phyloP scores from a whole-genome alignment of 2,888 invertebrate genomes.

The Calameuta filiformis region DNA sequence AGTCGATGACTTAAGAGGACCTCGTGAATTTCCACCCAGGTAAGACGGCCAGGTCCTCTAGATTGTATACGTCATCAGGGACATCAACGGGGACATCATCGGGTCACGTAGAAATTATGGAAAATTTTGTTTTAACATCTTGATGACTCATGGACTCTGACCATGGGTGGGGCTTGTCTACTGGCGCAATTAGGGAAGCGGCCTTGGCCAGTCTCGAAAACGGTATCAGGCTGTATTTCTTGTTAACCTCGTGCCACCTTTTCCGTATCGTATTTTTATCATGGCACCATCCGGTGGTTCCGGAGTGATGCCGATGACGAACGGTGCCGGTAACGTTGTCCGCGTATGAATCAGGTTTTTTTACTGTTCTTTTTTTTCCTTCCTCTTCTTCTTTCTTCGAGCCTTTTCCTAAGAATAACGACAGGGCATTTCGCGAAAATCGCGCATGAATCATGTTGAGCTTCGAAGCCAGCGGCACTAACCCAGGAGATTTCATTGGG shows the following conservation, averaged over 20 bases:
- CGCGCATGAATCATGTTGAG: conserved; percentile 27
- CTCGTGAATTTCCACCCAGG: conserved; percentile 84
- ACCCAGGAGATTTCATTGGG: not conserved
- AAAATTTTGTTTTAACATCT: too few species aligned
- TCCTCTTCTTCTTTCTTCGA: too few species aligned
- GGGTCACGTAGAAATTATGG: too few species aligned
- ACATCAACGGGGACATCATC: too few species aligned
- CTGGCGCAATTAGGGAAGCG: too few species aligned
- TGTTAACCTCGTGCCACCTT: not conserved
- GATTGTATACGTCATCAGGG: too few species aligned
- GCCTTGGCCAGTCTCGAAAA: too few species aligned
- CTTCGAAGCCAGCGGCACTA: conserved; percentile 16
- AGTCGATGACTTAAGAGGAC: conserved; percentile 79
- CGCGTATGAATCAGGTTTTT: not conserved
- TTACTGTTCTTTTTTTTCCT: too few species aligned
- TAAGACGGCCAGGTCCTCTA: conserved; percentile 62
- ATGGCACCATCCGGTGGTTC: not conserved
- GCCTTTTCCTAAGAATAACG: conserved; percentile 38
- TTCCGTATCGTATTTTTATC: conserved; percentile 2
- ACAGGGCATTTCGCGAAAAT: conserved; percentile 29
- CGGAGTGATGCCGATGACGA: not conserved
- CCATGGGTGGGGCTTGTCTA: too few species aligned
- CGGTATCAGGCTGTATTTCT: too few species aligned
- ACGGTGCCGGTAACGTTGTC: too few species aligned
- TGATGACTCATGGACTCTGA: too few species aligned